Conservation (phyloP, 2,797 vertebrate species). For the Pygocentrus nattereri region DNA sequence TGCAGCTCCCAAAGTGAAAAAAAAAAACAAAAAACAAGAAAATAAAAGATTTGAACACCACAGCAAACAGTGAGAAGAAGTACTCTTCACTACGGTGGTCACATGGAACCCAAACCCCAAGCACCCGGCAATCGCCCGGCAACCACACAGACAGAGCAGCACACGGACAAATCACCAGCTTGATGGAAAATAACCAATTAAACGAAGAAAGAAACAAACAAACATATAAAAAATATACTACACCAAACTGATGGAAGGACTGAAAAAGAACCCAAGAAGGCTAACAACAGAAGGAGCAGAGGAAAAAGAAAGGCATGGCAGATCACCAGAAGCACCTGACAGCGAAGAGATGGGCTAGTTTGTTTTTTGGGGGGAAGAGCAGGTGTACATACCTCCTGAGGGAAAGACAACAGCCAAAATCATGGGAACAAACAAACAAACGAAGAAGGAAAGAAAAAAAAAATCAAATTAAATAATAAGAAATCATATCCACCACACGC, state of each 20-base stretch:
- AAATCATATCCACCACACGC: conserved; percentile 78
- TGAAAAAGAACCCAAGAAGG: conserved; percentile 59
- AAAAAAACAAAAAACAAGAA: conserved; percentile 67
- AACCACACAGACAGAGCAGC: conserved; percentile 60
- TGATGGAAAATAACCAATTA: conserved; percentile 68
- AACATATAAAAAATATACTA: conserved; percentile 31
- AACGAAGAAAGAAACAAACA: conserved; percentile 68
- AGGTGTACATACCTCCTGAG: conserved; percentile 99
- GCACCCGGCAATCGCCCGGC: conserved; percentile 59
- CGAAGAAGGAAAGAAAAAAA: conserved; percentile 86
- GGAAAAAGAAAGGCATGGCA: conserved; percentile 77
- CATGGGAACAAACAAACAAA: conserved; percentile 95
- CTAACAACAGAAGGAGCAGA: conserved; percentile 51
- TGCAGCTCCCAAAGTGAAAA: conserved; percentile 77
- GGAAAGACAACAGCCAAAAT: conserved; percentile 97
- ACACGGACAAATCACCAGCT: conserved; percentile 68
- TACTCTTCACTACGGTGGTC: conserved; percentile 65
- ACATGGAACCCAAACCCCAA: conserved; percentile 66
- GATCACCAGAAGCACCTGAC: conserved; percentile 86
- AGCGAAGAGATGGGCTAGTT: conserved; percentile 84
- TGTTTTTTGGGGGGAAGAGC: conserved; percentile 71
- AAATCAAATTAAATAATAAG: conserved; percentile 89
- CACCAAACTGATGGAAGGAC: conserved; percentile 68
- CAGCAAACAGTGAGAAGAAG: conserved; percentile 70
- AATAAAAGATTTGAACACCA: conserved; percentile 63